phyloP scores from a whole-genome alignment of 2,888 invertebrate species.

The Mycalesis mineus region DNA sequence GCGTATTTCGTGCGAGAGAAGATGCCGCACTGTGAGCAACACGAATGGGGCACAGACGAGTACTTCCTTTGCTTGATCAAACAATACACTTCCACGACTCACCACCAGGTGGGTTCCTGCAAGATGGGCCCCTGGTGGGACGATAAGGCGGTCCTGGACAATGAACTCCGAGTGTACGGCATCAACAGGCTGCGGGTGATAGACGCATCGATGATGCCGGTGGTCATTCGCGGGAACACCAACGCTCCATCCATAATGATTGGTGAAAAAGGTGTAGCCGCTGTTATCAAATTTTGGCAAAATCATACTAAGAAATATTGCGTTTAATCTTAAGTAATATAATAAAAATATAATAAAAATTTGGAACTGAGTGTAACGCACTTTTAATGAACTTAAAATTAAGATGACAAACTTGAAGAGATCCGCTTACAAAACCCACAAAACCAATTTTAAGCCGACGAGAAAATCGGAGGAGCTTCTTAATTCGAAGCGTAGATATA shows the following conservation, averaged over 20 bases:
- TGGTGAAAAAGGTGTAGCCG: constrained; percentile 40
- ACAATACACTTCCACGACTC: constrained; percentile 75
- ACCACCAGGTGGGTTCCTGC: constrained; percentile 60
- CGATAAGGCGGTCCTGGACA: constrained; percentile 81
- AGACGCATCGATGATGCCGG: constrained; percentile 90
- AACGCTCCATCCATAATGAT: constrained; percentile 80
- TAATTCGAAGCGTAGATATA: no score
- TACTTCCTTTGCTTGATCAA: constrained; percentile 81
- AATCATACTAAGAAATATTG: neutral
- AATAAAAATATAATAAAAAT: no score
- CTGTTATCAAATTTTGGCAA: constrained; percentile 48
- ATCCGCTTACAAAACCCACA: no score
- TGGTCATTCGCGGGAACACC: constrained; percentile 86
- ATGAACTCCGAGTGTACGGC: constrained; percentile 82
- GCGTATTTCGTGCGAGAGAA: constrained; percentile 72
- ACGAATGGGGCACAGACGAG: constrained; percentile 79
- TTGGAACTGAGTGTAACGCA: no score
- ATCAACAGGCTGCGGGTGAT: constrained; percentile 79
- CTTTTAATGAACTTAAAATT: no score
- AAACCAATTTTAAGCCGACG: no score
- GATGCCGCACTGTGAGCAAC: constrained; percentile 75
- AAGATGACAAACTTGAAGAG: no score
- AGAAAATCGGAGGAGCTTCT: no score
- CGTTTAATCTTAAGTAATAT: no score
- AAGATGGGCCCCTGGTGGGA: constrained; percentile 78